Conservation (phyloP, 2,888 invertebrate species). For the Lochmaea capreae region DNA sequence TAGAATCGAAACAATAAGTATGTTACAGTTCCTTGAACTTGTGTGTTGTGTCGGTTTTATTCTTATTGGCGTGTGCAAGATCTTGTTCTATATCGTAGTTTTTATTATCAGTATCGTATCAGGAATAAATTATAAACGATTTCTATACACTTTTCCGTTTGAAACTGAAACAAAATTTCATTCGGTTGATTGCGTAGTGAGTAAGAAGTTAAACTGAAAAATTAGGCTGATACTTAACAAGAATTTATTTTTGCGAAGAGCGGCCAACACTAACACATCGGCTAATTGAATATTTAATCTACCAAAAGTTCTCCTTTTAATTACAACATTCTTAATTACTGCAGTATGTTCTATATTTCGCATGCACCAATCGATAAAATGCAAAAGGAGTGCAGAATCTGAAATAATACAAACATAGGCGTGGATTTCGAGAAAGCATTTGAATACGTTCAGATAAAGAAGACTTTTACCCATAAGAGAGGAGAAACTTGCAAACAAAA, state of each 20-base stretch:
- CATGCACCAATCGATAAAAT: constrained; percentile 38
- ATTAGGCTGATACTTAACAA: constrained; percentile 19
- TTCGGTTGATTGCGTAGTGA: too few species aligned
- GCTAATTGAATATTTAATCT: constrained; percentile 43
- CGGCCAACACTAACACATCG: constrained; percentile 35
- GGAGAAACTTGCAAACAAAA: background rate
- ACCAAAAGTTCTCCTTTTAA: constrained; percentile 39
- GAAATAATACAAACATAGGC: constrained; percentile 27
- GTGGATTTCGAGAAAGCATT: background rate
- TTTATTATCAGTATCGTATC: constrained; percentile 10
- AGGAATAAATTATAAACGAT: constrained; percentile 19
- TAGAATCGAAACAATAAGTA: constrained; percentile 30
- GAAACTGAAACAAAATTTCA: too few species aligned
- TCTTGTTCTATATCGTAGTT: constrained; percentile 23
- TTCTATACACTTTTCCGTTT: background rate
- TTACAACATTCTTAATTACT: constrained; percentile 43
- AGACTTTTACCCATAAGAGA: background rate
- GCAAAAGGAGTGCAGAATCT: constrained; percentile 26
- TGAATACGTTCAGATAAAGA: background rate
- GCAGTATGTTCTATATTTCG: constrained; percentile 43
- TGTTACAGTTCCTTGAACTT: constrained; percentile 31
- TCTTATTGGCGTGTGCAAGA: constrained; percentile 27
- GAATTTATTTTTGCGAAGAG: constrained; percentile 37
- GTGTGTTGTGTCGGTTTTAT: constrained; percentile 11
- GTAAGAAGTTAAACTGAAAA: too few species aligned